These are phyloP conservation scores for Hipparchia semele DNA, from an alignment of 2,888 invertebrate genomes.

Conservation along the genomic window DNA sequence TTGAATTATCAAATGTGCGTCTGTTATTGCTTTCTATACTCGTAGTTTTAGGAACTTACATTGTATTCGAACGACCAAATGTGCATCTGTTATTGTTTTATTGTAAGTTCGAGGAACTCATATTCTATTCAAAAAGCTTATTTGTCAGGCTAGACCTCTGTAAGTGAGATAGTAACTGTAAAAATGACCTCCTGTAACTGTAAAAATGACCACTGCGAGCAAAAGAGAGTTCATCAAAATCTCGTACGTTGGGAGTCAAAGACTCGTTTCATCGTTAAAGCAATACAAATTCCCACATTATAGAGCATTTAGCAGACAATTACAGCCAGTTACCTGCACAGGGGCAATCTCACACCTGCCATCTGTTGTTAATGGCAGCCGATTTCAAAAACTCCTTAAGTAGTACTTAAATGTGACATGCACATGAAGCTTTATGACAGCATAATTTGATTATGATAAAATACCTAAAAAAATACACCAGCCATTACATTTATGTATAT, in stretches of 20 bases:
- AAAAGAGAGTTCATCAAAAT: not conserved
- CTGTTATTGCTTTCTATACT: no score
- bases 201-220: no score
- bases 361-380: constrained; percentile 25
- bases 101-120: no score
- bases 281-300: constrained; percentile 21
- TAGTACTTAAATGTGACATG: constrained; percentile 2
- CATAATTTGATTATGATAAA: constrained; percentile 22
- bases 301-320: constrained; percentile 16
- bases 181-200: no score
- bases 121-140: no score
- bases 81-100: no score
- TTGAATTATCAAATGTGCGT: no score
- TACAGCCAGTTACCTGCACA: constrained; percentile 14
- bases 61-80: no score
- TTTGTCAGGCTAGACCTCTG: no score
- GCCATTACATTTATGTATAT: not conserved
- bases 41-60: no score
- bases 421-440: constrained; percentile 11
- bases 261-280: not conserved
- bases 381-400: constrained; percentile 24
- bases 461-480: not conserved
- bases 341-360: constrained; percentile 19
- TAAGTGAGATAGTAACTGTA: no score
- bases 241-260: not conserved